Base-by-base conservation (phyloP, 2,888 invertebrate species). In the Drosophila algonquin region DNA sequence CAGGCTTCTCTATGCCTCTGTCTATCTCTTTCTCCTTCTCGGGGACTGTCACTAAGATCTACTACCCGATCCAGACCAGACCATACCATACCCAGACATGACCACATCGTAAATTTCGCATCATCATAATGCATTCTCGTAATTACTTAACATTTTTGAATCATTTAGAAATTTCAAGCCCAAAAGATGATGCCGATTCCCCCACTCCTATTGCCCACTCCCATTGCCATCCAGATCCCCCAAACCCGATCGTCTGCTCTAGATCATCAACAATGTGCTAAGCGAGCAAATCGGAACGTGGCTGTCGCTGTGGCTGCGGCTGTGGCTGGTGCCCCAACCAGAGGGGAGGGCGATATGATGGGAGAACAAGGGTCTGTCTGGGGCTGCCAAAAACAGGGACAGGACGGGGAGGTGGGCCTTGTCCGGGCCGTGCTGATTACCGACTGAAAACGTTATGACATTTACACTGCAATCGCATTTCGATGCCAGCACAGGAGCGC, bases 111-210 rank as follows among this genome's bases (percentile, higher is more conserved):
- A 89, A 81, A 85, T 87, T 89, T 85, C 76, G 88, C 84, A 89
- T 86, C 87, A 87, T 89, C 82, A 87, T 82, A 89, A 89, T 85
- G 81, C 87, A 79, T 82, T 87, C 80, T 80, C 76, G 89, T 82
- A 90, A 91, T 91, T 91, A 90, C 89, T 90, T 90, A 85, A 89
- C 84, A 90, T 91, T 83, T 91, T 90, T 89, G 87, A 91, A 85
- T 89, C 91, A 91, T 90, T 91, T 90, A 86, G 88, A 90, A 89
- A 83, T 87, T 79, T 74, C 73, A 75, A 75, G 73, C 74, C 78
- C 76, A 75, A 76, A 82, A 82, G 77, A 75, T 83, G 74, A 77
- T 73, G 73, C 73, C 67, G 50, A 51, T 63, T 16, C 71, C 50
- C 24, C 54, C 56, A 24, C 48, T 47, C 2, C 24, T 24, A 5